Percentiles rank a stretch among this genome's conserved stretches.
Conservation (phyloP, 1,140 invertebrate genomes). For the Thaumatotibia leucotreta region DNA sequence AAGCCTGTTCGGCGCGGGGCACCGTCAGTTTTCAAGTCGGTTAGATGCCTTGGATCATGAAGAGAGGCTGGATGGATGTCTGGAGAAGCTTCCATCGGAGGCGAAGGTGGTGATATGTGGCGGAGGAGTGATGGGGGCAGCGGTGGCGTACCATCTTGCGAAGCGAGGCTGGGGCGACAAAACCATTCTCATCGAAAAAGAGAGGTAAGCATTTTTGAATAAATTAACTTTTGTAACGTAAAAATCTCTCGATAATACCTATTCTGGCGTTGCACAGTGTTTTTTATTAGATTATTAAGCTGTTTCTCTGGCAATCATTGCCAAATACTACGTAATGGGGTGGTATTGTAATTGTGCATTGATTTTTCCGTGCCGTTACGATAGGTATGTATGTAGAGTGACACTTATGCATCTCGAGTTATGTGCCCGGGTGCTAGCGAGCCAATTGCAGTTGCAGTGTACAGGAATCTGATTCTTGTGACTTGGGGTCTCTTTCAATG, state of each 20-base stretch:
- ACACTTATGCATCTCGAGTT: not conserved
- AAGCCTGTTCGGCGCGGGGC: slow-evolving; percentile 28
- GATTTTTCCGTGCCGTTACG: not conserved
- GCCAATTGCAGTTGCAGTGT: not conserved
- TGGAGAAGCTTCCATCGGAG: slow-evolving; percentile 55
- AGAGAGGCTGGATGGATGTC: slow-evolving; percentile 47
- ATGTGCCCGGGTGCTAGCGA: not conserved
- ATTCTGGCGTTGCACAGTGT: not conserved
- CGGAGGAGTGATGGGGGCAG: slow-evolving; percentile 94
- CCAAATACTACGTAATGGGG: not conserved
- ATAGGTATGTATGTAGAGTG: not conserved
- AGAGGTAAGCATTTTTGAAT: slow-evolving; percentile 42
- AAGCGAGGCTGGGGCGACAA: slow-evolving; percentile 88
- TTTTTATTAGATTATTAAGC: not conserved
- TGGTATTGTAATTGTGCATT: not conserved
- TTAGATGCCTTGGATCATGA: slow-evolving; percentile 46
- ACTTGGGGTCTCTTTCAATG: not conserved
- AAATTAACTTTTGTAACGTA: not conserved
- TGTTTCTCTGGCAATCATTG: not conserved
- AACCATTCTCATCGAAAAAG: slow-evolving; percentile 92
- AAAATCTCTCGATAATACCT: not conserved
- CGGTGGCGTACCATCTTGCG: slow-evolving; percentile 95
- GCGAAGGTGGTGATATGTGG: slow-evolving; percentile 92
- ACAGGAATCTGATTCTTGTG: not conserved
- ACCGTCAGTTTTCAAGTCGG: slow-evolving; percentile 36